Conservation (phyloP, 2,888 invertebrate species). For the Lycocerus yunnanus region DNA sequence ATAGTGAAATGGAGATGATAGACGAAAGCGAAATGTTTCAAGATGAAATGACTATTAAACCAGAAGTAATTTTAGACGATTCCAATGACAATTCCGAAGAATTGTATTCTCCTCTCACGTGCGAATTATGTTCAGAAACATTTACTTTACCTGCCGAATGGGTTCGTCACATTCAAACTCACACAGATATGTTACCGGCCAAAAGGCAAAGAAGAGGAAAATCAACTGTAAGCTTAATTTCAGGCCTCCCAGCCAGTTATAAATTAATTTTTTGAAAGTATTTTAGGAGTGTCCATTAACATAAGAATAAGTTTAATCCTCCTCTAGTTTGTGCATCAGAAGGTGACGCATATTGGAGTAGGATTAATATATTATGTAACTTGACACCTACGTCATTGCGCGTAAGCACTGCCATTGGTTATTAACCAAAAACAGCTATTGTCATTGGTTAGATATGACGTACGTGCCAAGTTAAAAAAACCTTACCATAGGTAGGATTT, state of each 20-base stretch:
- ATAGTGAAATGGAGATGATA: slow-evolving; percentile 61
- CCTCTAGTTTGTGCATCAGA: too few species aligned
- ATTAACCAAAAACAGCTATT: too few species aligned
- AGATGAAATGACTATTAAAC: slow-evolving; percentile 71
- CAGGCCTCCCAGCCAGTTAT: background rate
- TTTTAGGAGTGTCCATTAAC: background rate
- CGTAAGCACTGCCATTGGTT: too few species aligned
- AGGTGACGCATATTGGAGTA: too few species aligned
- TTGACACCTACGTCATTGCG: too few species aligned
- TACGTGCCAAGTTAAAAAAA: too few species aligned
- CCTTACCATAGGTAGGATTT: too few species aligned
- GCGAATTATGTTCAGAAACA: slow-evolving; percentile 83
- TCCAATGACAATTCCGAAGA: slow-evolving; percentile 58
- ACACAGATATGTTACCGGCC: slow-evolving; percentile 66
- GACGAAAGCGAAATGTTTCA: slow-evolving; percentile 70
- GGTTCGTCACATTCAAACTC: slow-evolving; percentile 82
- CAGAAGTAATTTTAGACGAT: slow-evolving; percentile 57
- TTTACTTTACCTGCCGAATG: slow-evolving; percentile 82
- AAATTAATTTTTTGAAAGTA: background rate
- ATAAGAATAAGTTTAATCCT: too few species aligned
- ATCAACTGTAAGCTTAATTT: slow-evolving; percentile 16
- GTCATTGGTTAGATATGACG: too few species aligned
- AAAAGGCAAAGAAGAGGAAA: slow-evolving; percentile 63
- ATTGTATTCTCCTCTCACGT: slow-evolving; percentile 75
- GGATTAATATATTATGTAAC: too few species aligned